Conservation (phyloP, 2,888 invertebrate genomes). For the Apodemia hepburni region DNA sequence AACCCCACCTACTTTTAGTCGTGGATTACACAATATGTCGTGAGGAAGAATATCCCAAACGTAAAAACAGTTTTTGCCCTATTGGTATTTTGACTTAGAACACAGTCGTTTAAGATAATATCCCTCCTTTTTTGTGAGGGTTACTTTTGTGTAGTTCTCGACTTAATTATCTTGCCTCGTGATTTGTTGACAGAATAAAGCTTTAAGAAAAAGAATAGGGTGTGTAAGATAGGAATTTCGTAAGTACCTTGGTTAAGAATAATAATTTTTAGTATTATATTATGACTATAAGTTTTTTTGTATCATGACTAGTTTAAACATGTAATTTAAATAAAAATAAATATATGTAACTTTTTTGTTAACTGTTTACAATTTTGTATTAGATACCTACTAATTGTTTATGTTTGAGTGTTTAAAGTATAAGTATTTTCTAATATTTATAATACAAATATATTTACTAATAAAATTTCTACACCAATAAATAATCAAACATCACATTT, state of each 20-base stretch:
- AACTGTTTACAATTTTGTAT: conserved; percentile 13
- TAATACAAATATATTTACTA: conserved; percentile 41
- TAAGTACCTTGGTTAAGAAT: conserved; percentile 12
- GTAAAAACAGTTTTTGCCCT: too few relatives aligned
- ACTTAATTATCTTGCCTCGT: conserved; percentile 17
- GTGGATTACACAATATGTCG: too few relatives aligned
- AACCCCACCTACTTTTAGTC: too few relatives aligned
- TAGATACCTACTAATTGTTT: conserved; percentile 12
- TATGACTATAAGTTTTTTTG: neutral
- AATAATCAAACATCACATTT: conserved; percentile 19
- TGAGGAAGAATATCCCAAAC: too few relatives aligned
- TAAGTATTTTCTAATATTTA: conserved; percentile 43
- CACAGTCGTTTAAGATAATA: too few relatives aligned
- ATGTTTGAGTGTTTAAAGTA: neutral
- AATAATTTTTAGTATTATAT: neutral
- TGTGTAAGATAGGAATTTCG: conserved; percentile 28
- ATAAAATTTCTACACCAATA: conserved; percentile 41
- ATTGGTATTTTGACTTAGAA: too few relatives aligned
- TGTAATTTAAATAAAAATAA: conserved; percentile 33
- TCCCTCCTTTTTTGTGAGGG: too few relatives aligned
- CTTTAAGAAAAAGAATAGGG: conserved; percentile 61
- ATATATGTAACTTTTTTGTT: conserved; percentile 10
- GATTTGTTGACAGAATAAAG: conserved; percentile 37
- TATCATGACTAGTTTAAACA: conserved; percentile 38
- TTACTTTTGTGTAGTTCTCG: too few relatives aligned